Conservation (phyloP, 2,888 invertebrate species). For the Folsomia candida region DNA sequence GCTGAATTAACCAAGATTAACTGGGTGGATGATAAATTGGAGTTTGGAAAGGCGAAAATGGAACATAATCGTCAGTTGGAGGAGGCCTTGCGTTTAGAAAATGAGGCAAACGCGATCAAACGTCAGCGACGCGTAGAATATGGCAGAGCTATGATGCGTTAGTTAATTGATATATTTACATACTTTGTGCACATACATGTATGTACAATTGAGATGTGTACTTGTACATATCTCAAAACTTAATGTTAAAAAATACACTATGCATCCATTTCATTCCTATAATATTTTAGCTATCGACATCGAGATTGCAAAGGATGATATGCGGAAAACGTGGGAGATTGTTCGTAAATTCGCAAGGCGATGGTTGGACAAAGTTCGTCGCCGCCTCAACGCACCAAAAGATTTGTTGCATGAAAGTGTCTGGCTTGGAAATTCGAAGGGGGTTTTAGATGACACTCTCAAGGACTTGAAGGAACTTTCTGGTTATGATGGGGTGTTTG, state of each 20-base stretch:
- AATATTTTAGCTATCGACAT: conserved; percentile 26
- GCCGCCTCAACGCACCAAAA: conserved; percentile 29
- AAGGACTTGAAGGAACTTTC: conserved; percentile 35
- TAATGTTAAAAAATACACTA: too few relatives aligned
- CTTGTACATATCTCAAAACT: too few relatives aligned
- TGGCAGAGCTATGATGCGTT: conserved; percentile 19
- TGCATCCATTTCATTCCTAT: too few relatives aligned
- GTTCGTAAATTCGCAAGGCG: conserved; percentile 32
- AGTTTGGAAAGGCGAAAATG: conserved; percentile 23
- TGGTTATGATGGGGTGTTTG: conserved; percentile 46
- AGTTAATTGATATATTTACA: conserved; percentile 5
- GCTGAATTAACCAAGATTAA: conserved; percentile 19
- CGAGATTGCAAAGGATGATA: conserved; percentile 30
- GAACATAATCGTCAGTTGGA: conserved; percentile 17
- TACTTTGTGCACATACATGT: too few relatives aligned
- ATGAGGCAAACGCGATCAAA: conserved; percentile 14
- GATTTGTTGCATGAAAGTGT: conserved; percentile 40
- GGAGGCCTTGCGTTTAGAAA: conserved; percentile 15
- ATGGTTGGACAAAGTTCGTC: conserved; percentile 36
- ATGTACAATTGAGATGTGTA: too few relatives aligned
- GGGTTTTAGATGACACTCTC: conserved; percentile 34
- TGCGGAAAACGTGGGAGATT: conserved; percentile 23
- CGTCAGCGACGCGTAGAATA: conserved; percentile 20
- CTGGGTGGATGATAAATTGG: conserved; percentile 39
- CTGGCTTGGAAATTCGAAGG: conserved; percentile 33